Evolutionary conservation across 2,113 vertebrate genomes (phyloP).

Genomic region (Aptenodytes patagonicus): DNA sequence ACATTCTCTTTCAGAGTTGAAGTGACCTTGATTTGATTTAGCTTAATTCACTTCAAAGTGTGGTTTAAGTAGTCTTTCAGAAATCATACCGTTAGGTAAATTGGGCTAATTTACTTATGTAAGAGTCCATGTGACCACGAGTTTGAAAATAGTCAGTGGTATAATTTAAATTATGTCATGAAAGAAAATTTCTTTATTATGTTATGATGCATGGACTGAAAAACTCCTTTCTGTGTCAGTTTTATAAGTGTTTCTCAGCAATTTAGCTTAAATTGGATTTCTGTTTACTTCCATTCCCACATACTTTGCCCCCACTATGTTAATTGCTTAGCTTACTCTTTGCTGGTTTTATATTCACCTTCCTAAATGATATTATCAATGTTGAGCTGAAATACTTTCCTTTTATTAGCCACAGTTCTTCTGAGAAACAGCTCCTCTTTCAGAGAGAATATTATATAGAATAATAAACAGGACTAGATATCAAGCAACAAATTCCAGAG

Average conservation of each 20-base stretch:
- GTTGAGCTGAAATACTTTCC: neutral
- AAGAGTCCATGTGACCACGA: neutral
- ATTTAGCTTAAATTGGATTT: neutral
- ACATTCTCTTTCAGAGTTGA: neutral
- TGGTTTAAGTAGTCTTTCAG: neutral
- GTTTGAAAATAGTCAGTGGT: neutral
- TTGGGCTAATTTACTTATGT: neutral
- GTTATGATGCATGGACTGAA: neutral
- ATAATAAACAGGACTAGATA: constrained; percentile 52
- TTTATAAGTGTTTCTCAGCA: neutral
- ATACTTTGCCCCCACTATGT: neutral
- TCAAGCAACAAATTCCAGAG: constrained; percentile 18
- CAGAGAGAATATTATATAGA: neutral
- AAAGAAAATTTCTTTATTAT: neutral
- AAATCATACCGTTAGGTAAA: neutral
- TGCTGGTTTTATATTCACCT: neutral
- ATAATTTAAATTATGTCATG: neutral
- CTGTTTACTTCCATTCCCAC: neutral
- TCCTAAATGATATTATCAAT: neutral
- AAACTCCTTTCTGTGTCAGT: neutral
- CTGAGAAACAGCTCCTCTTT: constrained; percentile 17
- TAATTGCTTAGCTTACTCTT: neutral
- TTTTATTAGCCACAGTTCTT: constrained; percentile 4
- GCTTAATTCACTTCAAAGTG: neutral
- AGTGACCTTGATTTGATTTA: neutral